Percentiles rank a stretch among this genome's conserved stretches.
These are phyloP conservation scores for Rhea pennata DNA, from an alignment of 2,113 vertebrate species.

Conservation along the genomic window DNA sequence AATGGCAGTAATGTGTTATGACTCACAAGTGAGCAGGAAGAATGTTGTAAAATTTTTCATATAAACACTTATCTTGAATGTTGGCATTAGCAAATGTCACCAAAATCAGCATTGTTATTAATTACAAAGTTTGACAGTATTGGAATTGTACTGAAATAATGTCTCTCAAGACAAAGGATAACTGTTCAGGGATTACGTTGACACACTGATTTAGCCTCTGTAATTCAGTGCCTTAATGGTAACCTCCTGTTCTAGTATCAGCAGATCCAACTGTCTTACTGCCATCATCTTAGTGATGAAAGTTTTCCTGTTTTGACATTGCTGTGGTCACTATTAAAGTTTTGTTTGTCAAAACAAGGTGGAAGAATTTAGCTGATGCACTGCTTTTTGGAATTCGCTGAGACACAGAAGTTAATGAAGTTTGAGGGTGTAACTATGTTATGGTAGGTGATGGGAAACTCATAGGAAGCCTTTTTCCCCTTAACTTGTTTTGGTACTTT, in stretches of 20 bases:
- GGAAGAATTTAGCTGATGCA: neutral
- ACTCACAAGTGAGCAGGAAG: neutral
- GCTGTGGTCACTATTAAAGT: neutral
- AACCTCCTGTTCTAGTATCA: neutral
- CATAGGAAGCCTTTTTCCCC: neutral
- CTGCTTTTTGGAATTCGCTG: neutral
- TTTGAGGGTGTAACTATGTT: neutral
- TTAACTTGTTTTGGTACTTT: neutral
- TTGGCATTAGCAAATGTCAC: neutral
- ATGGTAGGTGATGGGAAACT: neutral
- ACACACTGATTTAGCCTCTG: neutral
- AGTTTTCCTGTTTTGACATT: neutral
- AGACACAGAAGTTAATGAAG: neutral
- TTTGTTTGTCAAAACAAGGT: neutral
- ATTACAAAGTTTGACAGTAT: neutral
- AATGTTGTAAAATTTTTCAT: neutral
- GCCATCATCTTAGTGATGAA: neutral
- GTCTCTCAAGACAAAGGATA: neutral
- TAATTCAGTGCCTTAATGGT: neutral
- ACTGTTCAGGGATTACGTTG: neutral
- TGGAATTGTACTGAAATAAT: neutral
- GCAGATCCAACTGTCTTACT: neutral
- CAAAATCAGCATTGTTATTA: neutral
- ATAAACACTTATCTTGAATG: neutral
- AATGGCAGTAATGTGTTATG: neutral